Conservation (phyloP, 2,113 vertebrate species). For the Panurus biarmicus region DNA sequence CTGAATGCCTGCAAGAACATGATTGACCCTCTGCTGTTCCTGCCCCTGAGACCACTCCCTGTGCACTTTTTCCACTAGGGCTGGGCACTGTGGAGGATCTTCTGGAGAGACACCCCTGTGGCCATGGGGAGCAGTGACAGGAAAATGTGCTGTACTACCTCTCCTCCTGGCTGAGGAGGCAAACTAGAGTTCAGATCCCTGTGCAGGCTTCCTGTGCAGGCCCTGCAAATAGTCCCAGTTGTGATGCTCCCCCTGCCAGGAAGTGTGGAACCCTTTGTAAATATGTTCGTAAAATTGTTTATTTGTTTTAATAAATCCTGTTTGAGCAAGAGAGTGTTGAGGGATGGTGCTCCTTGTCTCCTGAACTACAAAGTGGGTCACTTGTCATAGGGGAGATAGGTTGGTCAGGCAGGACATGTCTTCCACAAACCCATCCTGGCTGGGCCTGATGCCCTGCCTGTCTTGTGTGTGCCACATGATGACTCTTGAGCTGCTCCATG, state of each 20-base stretch:
- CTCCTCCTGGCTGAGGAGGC: not conserved
- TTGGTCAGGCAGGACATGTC: not conserved
- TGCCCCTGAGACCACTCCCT: not conserved
- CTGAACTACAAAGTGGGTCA: not conserved
- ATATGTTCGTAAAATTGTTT: fast-evolving
- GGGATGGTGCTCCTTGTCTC: not conserved
- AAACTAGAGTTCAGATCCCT: not conserved
- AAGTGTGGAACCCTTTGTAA: not conserved
- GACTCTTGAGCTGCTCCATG: not conserved
- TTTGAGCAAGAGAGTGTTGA: not conserved
- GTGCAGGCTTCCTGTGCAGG: not conserved
- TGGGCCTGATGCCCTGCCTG: not conserved
- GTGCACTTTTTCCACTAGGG: not conserved
- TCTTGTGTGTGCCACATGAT: not conserved
- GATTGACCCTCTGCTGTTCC: not conserved
- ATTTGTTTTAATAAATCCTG: not conserved
- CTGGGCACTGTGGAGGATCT: not conserved
- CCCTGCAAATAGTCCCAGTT: not conserved
- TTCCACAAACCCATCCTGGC: not conserved
- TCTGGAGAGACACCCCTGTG: too few species aligned
- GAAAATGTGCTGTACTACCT: not conserved
- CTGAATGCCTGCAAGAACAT: not conserved
- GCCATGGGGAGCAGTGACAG: fast-evolving
- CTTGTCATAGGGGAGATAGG: not conserved
- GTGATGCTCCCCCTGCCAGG: not conserved